These are phyloP conservation scores for Danio jaintianensis DNA, from an alignment of 2,797 vertebrate genomes.

Conservation along the genomic window DNA sequence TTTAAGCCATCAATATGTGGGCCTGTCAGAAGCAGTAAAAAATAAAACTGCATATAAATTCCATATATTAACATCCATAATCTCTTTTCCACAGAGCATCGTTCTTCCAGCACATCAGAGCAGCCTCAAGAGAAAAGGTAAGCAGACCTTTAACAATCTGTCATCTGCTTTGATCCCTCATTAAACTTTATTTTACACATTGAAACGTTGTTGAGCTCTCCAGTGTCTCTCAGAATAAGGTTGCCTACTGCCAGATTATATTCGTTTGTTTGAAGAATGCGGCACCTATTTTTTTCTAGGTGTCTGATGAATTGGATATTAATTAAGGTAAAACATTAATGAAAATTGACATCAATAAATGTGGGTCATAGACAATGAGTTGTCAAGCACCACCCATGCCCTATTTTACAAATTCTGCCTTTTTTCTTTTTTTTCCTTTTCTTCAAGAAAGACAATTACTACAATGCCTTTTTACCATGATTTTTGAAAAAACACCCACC, in stretches of 20 bases:
- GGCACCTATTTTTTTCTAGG: neutral
- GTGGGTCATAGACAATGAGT: too few relatives aligned
- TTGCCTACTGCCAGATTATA: conserved; percentile 39
- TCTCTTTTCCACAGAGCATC: conserved; percentile 84
- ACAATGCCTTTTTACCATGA: too few relatives aligned
- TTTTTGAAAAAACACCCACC: too few relatives aligned
- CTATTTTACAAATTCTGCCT: too few relatives aligned
- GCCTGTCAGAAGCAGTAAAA: conserved; percentile 2
- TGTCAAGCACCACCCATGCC: too few relatives aligned
- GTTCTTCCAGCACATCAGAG: conserved; percentile 81
- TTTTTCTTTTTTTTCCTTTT: too few relatives aligned
- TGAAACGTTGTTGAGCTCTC: neutral
- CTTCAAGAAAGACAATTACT: too few relatives aligned
- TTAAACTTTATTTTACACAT: conserved; percentile 25
- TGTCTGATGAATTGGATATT: neutral
- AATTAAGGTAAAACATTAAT: too few relatives aligned
- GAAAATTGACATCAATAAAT: too few relatives aligned
- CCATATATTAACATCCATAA: conserved; percentile 21
- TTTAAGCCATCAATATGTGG: neutral
- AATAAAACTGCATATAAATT: neutral
- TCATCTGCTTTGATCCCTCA: conserved; percentile 29
- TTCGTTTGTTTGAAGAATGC: conserved; percentile 42
- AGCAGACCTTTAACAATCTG: conserved; percentile 41
- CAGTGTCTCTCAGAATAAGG: conserved; percentile 12
- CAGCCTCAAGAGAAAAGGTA: conserved; percentile 90